Evolutionary conservation across 2,888 invertebrate species (phyloP).

Genomic region (Selenia dentaria): DNA sequence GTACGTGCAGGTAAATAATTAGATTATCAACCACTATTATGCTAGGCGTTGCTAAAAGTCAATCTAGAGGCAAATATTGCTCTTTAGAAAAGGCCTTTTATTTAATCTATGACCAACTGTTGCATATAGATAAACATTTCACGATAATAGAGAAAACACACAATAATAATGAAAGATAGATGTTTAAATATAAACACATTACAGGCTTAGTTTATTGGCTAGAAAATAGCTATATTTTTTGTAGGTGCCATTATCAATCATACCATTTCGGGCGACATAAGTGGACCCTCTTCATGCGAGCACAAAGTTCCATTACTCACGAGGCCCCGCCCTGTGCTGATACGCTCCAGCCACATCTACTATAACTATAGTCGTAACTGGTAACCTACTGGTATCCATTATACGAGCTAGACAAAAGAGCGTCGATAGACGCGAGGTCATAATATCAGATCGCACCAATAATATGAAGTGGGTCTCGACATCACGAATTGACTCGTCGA

Average conservation of each 20-base stretch:
- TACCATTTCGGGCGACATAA: constrained; percentile 78
- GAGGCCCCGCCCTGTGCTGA: constrained; percentile 74
- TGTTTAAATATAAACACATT: constrained; percentile 35
- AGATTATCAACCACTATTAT: too few relatives aligned
- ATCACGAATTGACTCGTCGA: constrained; percentile 25
- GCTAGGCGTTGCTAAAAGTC: too few relatives aligned
- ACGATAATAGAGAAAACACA: constrained; percentile 11
- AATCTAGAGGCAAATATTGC: too few relatives aligned
- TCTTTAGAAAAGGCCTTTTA: too few relatives aligned
- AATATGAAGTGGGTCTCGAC: constrained; percentile 23
- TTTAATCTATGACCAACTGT: constrained; percentile 18
- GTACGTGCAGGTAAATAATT: too few relatives aligned
- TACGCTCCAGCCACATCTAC: constrained; percentile 53
- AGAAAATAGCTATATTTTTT: constrained; percentile 72
- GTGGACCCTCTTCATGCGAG: constrained; percentile 81
- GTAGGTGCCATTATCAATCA: constrained; percentile 78
- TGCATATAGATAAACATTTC: constrained; percentile 16
- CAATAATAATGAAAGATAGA: constrained; percentile 22
- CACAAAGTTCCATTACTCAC: constrained; percentile 81
- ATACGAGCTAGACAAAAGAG: constrained; percentile 31
- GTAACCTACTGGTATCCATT: constrained; percentile 30
- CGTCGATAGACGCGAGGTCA: constrained; percentile 26
- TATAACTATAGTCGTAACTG: constrained; percentile 39
- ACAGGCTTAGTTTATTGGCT: constrained; percentile 44
- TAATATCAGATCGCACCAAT: constrained; percentile 27